Percentiles rank a stretch among this genome's conserved stretches.
Conservation (phyloP, 2,888 invertebrate species). For the Perdita meconis region DNA sequence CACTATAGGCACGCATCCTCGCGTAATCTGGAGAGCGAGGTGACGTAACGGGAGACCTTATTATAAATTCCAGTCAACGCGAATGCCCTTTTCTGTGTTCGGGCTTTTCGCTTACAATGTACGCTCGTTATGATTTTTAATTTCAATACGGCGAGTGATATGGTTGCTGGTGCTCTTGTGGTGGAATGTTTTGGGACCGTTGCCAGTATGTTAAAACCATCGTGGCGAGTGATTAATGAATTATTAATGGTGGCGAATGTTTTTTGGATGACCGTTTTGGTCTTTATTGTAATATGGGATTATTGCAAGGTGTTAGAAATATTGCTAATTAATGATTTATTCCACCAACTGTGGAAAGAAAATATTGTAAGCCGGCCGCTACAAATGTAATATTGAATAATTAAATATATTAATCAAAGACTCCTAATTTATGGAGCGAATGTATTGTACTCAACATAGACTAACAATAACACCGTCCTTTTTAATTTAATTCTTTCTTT, state of each 20-base stretch:
- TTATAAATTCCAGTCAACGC: slow-evolving; percentile 43
- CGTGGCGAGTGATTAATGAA: too few species aligned
- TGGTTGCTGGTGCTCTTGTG: not conserved
- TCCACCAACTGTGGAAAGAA: too few species aligned
- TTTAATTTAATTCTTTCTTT: too few species aligned
- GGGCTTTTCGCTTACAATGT: slow-evolving; percentile 40
- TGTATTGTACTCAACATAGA: too few species aligned
- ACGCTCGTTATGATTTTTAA: slow-evolving; percentile 12
- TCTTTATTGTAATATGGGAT: too few species aligned
- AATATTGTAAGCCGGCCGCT: too few species aligned
- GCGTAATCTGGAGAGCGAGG: not conserved
- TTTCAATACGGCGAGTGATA: not conserved
- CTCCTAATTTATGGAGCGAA: too few species aligned
- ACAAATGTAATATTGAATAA: too few species aligned
- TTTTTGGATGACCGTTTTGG: not conserved
- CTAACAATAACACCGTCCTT: too few species aligned
- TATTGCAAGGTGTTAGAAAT: too few species aligned
- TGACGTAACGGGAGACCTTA: slow-evolving; percentile 45
- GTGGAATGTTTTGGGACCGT: not conserved
- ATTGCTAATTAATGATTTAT: too few species aligned
- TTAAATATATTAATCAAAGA: too few species aligned
- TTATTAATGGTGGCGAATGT: not conserved
- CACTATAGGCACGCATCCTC: slow-evolving; percentile 43
- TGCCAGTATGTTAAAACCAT: not conserved
- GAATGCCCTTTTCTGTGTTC: slow-evolving; percentile 45